phyloP scores from a whole-genome alignment of 2,113 vertebrate species.

The Passer domesticus region DNA sequence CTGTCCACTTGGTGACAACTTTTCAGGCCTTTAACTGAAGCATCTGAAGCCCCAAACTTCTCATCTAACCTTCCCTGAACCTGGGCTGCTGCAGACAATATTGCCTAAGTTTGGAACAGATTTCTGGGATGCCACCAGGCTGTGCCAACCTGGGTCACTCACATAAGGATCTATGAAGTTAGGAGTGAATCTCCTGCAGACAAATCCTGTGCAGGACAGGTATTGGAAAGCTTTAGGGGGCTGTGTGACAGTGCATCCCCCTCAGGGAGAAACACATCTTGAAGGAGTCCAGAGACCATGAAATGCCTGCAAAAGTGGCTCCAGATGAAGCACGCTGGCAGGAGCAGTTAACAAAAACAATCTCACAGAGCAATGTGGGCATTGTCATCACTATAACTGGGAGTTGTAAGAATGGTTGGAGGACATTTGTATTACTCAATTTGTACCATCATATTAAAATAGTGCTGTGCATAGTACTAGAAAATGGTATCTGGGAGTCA shows the following conservation, averaged over 20 bases:
- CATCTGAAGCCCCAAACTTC: neutral
- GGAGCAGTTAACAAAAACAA: neutral
- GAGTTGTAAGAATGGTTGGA: neutral
- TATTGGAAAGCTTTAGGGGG: neutral
- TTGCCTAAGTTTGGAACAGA: neutral
- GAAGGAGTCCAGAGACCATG: neutral
- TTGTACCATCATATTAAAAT: conserved; percentile 58
- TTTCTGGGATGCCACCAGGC: neutral
- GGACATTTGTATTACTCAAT: conserved; percentile 40
- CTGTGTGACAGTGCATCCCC: neutral
- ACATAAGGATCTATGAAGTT: neutral
- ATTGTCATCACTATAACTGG: neutral
- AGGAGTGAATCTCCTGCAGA: neutral
- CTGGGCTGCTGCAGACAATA: neutral
- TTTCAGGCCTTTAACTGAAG: neutral
- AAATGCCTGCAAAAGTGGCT: neutral
- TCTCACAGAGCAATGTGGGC: neutral
- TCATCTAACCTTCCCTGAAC: neutral
- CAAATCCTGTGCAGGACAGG: fast-evolving
- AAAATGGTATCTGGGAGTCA: conserved; percentile 51
- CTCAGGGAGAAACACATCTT: neutral
- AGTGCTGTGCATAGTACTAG: conserved; percentile 16
- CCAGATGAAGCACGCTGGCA: neutral
- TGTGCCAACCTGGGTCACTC: neutral
- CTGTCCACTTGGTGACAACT: neutral